Conservation (phyloP, 2,113 vertebrate species). For the Oncorhynchus clarkii region DNA sequence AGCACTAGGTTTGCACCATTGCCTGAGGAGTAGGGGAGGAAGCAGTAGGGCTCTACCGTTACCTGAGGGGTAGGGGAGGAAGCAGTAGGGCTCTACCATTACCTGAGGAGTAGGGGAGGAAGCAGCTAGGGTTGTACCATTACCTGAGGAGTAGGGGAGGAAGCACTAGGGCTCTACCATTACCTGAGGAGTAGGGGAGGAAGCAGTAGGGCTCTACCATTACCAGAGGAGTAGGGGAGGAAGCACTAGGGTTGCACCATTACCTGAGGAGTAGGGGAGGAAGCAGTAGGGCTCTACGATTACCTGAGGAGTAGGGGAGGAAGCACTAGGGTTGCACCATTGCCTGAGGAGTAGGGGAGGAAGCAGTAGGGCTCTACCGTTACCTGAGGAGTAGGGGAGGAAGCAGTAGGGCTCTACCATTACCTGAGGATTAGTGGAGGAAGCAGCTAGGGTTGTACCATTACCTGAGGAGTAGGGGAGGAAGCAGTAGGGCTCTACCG, state of each 20-base stretch:
- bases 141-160: slow-evolving; percentile 89
- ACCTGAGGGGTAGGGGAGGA: slow-evolving; percentile 81
- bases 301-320: too few species aligned
- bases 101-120: slow-evolving; percentile 91
- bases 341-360: slow-evolving; percentile 44
- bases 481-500: slow-evolving; percentile 78
- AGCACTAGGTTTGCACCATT: too few species aligned
- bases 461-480: slow-evolving; percentile 85
- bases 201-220: too few species aligned
- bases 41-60: slow-evolving; percentile 74
- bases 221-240: too few species aligned
- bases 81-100: too few species aligned
- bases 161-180: slow-evolving; percentile 71
- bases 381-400: slow-evolving; percentile 45
- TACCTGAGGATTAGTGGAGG: slow-evolving; percentile 45
- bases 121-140: slow-evolving; percentile 92
- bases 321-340: too few species aligned
- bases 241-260: too few species aligned
- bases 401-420: slow-evolving; percentile 78
- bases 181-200: slow-evolving; percentile 87
- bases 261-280: too few species aligned
- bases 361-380: slow-evolving; percentile 78
- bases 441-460: slow-evolving; percentile 78
- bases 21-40: slow-evolving; percentile 58
- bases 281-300: too few species aligned